Evolutionary conservation across 2,888 invertebrate genomes (phyloP).

Genomic region (Vandiemenella viatica): DNA sequence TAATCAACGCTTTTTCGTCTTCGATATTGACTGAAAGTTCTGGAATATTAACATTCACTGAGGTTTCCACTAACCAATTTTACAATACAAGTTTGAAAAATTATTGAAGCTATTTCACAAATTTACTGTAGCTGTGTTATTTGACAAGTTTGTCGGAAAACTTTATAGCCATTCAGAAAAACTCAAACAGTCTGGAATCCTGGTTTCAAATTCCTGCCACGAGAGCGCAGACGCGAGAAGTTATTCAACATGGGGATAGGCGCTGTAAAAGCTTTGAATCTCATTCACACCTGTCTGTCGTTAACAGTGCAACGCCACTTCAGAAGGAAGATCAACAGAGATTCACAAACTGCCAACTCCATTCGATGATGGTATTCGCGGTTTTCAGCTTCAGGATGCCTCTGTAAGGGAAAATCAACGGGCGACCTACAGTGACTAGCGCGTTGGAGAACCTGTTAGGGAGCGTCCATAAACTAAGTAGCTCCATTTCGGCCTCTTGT

Average conservation of each 20-base stretch:
- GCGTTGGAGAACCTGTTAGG: not conserved
- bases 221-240: not conserved
- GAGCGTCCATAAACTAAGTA: no score
- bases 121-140: not conserved
- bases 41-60: no score
- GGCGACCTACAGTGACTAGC: not conserved
- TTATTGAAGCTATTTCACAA: not conserved
- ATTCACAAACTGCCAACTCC: not conserved
- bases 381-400: constrained; percentile 6
- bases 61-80: no score
- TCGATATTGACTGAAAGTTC: no score
- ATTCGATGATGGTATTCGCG: constrained; percentile 3
- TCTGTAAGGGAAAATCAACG: constrained; percentile 3
- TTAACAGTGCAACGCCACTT: constrained; percentile 4
- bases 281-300: not conserved
- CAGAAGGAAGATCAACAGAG: constrained; percentile 6
- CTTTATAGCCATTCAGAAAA: not conserved
- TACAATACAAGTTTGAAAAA: not conserved
- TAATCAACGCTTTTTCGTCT: no score
- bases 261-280: constrained; percentile 1
- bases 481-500: no score
- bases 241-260: not conserved
- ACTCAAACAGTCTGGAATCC: not conserved
- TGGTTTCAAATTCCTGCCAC: not conserved
- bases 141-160: not conserved